These are phyloP conservation scores for Drymonia ruficornis DNA, from an alignment of 2,888 invertebrate genomes.

Conservation along the genomic window DNA sequence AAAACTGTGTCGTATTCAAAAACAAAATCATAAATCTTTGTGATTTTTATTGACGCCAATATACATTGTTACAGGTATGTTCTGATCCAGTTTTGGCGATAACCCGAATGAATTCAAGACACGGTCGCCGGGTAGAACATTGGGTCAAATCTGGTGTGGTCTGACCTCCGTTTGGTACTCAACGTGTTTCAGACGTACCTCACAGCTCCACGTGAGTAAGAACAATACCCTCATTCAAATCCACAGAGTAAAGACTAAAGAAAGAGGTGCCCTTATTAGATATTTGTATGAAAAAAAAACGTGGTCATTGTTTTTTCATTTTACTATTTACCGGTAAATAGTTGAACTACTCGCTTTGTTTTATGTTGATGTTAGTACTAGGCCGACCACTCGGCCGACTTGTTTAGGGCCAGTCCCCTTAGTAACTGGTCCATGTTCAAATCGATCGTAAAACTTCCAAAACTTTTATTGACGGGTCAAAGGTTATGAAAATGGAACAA, in stretches of 20 bases:
- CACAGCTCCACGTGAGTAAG: conserved; percentile 45
- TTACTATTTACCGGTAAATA: no score
- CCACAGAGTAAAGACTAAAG: no score
- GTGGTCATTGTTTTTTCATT: no score
- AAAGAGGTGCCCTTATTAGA: no score
- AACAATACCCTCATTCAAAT: conserved; percentile 55
- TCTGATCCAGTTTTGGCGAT: conserved; percentile 23
- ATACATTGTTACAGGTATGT: conserved; percentile 55
- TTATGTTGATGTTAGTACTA: no score
- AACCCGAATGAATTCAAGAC: conserved; percentile 28
- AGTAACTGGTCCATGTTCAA: no score
- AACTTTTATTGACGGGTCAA: conserved; percentile 9
- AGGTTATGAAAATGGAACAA: conserved; percentile 13
- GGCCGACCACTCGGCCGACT: no score
- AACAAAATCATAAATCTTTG: no score
- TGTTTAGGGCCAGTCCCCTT: no score
- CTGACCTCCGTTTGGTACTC: conserved; percentile 27
- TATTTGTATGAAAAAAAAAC: no score
- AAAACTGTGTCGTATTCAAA: no score
- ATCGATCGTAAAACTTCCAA: conserved; percentile 17
- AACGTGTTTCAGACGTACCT: conserved; percentile 42
- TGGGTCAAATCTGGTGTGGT: conserved; percentile 18
- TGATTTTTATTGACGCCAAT: conserved; percentile 3
- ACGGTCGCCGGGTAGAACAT: conserved; percentile 18
- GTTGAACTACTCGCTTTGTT: no score